Evolutionary conservation across 2,113 vertebrate species (phyloP).

Genomic region (Acrocephalus arundinaceus): DNA sequence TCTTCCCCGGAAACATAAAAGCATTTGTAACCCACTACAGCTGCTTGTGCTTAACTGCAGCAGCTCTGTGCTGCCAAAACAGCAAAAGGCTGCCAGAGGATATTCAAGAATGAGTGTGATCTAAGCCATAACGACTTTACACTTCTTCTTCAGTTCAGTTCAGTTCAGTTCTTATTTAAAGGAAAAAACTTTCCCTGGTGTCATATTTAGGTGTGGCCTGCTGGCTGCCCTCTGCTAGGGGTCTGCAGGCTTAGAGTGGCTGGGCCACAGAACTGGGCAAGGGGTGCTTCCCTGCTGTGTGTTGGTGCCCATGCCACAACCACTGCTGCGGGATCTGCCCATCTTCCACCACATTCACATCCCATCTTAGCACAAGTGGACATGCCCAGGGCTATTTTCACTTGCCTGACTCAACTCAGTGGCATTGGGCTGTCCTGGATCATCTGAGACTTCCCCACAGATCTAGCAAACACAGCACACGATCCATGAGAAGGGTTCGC

Average conservation of each 20-base stretch:
- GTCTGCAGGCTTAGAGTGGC: neutral
- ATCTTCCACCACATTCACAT: neutral
- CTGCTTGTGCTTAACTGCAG: neutral
- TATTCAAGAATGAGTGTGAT: slow-evolving; percentile 19
- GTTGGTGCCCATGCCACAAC: neutral
- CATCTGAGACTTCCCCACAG: neutral
- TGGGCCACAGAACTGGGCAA: neutral
- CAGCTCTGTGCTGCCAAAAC: neutral
- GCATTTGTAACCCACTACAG: neutral
- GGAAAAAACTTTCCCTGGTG: neutral
- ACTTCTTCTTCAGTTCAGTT: neutral
- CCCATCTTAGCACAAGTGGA: neutral
- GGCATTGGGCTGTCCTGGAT: neutral
- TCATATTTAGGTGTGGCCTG: neutral
- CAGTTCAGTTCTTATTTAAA: neutral
- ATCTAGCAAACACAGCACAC: neutral
- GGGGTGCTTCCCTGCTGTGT: accelerated
- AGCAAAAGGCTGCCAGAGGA: slow-evolving; percentile 9
- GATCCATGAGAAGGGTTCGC: neutral
- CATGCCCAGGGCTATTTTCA: neutral
- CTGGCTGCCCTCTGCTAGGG: neutral
- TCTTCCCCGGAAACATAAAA: neutral
- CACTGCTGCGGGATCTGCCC: neutral
- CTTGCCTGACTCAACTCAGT: neutral
- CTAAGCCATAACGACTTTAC: slow-evolving; percentile 34